These are phyloP conservation scores for Catharus minimus DNA, from an alignment of 2,113 vertebrate genomes.

Conservation along the genomic window DNA sequence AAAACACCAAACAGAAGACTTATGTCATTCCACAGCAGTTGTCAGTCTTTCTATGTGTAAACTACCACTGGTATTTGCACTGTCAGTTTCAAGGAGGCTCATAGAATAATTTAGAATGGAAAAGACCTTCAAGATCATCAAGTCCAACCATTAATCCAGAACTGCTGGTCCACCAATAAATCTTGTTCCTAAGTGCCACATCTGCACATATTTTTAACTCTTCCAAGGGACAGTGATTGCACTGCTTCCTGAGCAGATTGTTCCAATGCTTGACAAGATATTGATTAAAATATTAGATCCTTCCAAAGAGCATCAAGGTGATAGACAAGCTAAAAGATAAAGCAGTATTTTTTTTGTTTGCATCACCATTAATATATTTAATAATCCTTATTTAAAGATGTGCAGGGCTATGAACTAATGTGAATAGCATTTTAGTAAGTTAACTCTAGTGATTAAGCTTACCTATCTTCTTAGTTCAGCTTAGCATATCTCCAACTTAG, in stretches of 20 bases:
- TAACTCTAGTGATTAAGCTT: background rate
- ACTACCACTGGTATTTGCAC: background rate
- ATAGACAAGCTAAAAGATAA: background rate
- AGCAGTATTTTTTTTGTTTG: background rate
- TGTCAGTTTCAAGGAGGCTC: background rate
- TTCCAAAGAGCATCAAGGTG: background rate
- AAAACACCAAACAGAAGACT: slow-evolving; percentile 4
- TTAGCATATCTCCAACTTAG: background rate
- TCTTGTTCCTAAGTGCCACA: background rate
- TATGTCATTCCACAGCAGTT: background rate
- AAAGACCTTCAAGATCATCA: background rate
- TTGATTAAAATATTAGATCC: slow-evolving; percentile 12
- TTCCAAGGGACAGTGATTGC: background rate
- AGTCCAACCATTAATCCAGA: background rate
- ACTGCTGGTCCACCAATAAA: background rate
- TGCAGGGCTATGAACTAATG: background rate
- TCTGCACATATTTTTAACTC: background rate
- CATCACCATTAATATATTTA: background rate
- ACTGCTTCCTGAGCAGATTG: background rate
- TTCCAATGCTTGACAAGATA: background rate
- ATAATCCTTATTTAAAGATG: background rate
- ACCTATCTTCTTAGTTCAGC: background rate
- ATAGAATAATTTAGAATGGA: background rate
- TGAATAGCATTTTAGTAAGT: background rate
- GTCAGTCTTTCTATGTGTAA: slow-evolving; percentile 3